These are phyloP conservation scores for Seira musarum DNA, from an alignment of 2,888 invertebrate species.

Conservation along the genomic window DNA sequence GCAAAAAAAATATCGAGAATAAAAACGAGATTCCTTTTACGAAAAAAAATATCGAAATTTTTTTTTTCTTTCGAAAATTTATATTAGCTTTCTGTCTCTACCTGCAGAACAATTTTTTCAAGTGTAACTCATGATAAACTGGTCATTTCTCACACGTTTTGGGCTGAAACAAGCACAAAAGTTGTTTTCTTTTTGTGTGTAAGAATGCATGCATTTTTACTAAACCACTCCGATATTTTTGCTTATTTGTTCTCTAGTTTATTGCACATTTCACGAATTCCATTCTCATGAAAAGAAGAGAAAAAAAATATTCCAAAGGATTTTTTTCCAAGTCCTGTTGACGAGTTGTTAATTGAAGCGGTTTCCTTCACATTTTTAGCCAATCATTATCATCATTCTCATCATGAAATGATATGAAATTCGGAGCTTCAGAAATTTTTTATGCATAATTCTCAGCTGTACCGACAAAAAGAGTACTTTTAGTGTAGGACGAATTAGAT, in stretches of 20 bases:
- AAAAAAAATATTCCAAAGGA: slow-evolving; percentile 1
- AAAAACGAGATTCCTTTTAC: slow-evolving; percentile 6
- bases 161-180: not conserved
- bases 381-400: slow-evolving; percentile 14
- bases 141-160: slow-evolving; percentile 51
- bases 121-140: slow-evolving; percentile 11
- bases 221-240: not conserved
- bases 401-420: too few species aligned
- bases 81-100: not conserved
- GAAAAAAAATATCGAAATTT: slow-evolving; percentile 12
- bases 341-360: slow-evolving; percentile 57
- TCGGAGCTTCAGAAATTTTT: not conserved
- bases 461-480: slow-evolving; percentile 41
- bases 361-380: slow-evolving; percentile 22
- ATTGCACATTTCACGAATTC: slow-evolving; percentile 55
- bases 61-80: slow-evolving; percentile 17
- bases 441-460: slow-evolving; percentile 13
- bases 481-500: slow-evolving; percentile 33
- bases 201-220: not conserved
- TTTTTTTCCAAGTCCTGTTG: slow-evolving; percentile 24
- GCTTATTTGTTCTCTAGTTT: slow-evolving; percentile 45
- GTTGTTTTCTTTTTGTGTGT: slow-evolving; percentile 4
- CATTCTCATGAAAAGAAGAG: slow-evolving; percentile 29
- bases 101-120: not conserved
- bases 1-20: not conserved